Conservation (phyloP, 2,888 invertebrate species). For the Axea sp. region DNA sequence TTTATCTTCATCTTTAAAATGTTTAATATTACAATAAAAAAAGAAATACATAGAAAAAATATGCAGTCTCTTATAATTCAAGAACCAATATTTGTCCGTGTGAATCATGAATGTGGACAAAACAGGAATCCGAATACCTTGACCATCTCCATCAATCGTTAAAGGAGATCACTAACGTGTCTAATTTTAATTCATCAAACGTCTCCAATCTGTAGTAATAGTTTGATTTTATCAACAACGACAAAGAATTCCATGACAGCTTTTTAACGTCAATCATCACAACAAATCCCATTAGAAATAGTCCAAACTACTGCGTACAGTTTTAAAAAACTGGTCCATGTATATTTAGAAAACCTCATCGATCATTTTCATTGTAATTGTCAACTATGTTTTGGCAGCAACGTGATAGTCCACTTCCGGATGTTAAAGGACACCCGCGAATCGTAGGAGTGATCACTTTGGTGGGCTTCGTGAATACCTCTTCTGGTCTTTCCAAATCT, state of each 20-base stretch:
- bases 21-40: too few relatives aligned
- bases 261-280: background rate
- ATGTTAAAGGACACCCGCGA: conserved; percentile 52
- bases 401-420: conserved; percentile 44
- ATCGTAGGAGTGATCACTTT: conserved; percentile 46
- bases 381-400: conserved; percentile 61
- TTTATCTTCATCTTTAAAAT: too few relatives aligned
- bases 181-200: too few relatives aligned
- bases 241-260: background rate
- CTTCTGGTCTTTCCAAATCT: conserved; percentile 19
- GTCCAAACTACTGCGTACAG: too few relatives aligned
- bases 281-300: background rate
- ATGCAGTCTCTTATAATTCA: too few relatives aligned
- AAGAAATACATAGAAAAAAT: too few relatives aligned
- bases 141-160: too few relatives aligned
- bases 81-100: too few relatives aligned
- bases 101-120: too few relatives aligned
- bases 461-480: conserved; percentile 22
- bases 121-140: too few relatives aligned
- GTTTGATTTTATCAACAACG: background rate
- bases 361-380: conserved; percentile 48
- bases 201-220: background rate
- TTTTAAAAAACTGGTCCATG: background rate
- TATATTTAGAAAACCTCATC: conserved; percentile 26
- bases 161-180: too few relatives aligned